Evolutionary conservation across 2,888 invertebrate species (phyloP).

Genomic region (Slavum lentiscoides): DNA sequence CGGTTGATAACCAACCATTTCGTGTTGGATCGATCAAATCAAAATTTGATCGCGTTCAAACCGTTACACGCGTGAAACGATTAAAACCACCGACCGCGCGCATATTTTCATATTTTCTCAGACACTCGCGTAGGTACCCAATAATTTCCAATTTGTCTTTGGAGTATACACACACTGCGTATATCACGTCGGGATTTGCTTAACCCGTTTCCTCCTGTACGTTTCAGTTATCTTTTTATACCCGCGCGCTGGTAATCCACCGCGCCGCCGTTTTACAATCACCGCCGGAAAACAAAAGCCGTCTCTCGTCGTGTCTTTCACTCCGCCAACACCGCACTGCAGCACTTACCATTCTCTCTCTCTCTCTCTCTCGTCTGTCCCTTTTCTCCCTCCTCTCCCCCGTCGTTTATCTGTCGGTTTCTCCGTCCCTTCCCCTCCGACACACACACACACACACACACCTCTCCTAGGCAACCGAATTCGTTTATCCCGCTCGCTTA

Average conservation of each 20-base stretch:
- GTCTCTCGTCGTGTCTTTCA: neutral
- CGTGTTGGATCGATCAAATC: too few species aligned
- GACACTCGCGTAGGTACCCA: too few species aligned
- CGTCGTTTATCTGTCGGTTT: neutral
- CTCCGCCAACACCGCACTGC: too few species aligned
- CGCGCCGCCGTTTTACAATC: conserved; percentile 52
- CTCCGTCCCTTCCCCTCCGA: neutral
- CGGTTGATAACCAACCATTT: too few species aligned
- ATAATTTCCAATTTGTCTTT: too few species aligned
- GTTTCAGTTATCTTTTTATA: conserved; percentile 44
- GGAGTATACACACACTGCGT: neutral
- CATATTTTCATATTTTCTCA: too few species aligned
- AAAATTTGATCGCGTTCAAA: too few species aligned
- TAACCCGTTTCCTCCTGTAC: conserved; percentile 14
- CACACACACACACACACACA: neutral
- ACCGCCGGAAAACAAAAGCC: conserved; percentile 49
- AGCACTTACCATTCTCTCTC: neutral
- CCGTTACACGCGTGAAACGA: too few species aligned
- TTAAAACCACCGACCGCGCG: too few species aligned
- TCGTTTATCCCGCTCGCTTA: neutral
- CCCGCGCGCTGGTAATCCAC: conserved; percentile 37
- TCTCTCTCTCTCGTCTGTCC: conserved; percentile 8
- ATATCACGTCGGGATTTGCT: conserved; percentile 26
- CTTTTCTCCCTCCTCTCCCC: neutral
- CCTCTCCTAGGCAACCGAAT: conserved; percentile 25